These are phyloP conservation scores for Himantopus leucocephalus DNA, from an alignment of 2,113 vertebrate species.

Conservation along the genomic window DNA sequence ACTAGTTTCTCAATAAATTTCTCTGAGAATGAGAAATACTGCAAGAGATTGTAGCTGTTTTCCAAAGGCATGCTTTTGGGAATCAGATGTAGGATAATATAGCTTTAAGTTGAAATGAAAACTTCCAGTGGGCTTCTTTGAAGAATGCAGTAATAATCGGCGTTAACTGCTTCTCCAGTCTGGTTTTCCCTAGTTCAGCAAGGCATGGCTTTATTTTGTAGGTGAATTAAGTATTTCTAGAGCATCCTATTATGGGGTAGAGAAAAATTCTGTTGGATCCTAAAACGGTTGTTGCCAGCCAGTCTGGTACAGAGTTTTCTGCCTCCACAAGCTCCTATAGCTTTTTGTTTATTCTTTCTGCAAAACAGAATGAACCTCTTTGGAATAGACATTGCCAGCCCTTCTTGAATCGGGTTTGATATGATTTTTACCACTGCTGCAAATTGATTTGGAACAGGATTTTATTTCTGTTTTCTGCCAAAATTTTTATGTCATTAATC, in stretches of 20 bases:
- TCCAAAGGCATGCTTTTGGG: background rate
- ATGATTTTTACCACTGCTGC: background rate
- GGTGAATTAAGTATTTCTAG: background rate
- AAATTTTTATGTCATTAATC: slow-evolving; percentile 21
- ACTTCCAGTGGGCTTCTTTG: background rate
- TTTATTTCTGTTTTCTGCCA: slow-evolving; percentile 29
- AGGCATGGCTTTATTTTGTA: background rate
- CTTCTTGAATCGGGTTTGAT: background rate
- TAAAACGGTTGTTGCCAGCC: background rate
- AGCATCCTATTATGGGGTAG: background rate
- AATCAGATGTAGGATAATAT: background rate
- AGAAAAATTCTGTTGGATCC: background rate
- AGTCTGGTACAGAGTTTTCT: background rate
- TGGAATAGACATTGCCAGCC: background rate
- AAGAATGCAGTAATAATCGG: background rate
- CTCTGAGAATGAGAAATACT: background rate
- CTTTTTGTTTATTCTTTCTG: slow-evolving; percentile 21
- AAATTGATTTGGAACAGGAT: slow-evolving; percentile 34
- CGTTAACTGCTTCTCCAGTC: background rate
- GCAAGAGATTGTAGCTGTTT: background rate
- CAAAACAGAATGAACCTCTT: background rate
- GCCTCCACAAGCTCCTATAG: background rate
- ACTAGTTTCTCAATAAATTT: background rate
- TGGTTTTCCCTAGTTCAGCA: background rate
- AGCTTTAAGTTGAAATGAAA: background rate